Conservation (phyloP, 2,888 invertebrate species). For the Rhynchonema sp. region DNA sequence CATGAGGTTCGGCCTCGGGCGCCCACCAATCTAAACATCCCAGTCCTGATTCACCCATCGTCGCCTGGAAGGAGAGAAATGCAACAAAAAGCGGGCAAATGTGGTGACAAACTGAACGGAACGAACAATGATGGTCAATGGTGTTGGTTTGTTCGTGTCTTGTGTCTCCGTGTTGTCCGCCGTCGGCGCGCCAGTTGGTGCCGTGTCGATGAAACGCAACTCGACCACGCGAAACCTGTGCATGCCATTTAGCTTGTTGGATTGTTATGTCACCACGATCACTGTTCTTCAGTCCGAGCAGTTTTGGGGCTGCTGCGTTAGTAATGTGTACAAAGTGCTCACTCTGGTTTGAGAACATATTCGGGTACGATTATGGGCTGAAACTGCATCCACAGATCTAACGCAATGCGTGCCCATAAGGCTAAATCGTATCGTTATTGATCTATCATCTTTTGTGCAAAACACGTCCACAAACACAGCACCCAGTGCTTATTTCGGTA, state of each 20-base stretch:
- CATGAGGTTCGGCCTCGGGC: background rate
- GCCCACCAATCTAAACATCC: conserved; percentile 3
- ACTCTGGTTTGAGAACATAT: background rate
- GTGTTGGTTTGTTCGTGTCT: background rate
- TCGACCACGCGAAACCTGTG: conserved; percentile 8
- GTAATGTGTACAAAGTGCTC: too few relatives aligned
- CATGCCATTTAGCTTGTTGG: too few relatives aligned
- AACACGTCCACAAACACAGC: background rate
- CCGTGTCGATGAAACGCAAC: conserved; percentile 5
- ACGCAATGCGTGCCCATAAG: too few relatives aligned
- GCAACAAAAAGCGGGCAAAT: too few relatives aligned
- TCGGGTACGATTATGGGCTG: background rate
- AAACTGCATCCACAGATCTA: background rate
- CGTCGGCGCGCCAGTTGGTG: background rate
- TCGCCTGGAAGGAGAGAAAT: background rate
- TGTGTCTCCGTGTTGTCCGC: background rate
- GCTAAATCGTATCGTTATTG: too few relatives aligned
- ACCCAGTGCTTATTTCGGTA: too few relatives aligned
- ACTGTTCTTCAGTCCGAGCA: too few relatives aligned
- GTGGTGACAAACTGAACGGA: background rate
- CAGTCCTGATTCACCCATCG: conserved; percentile 2
- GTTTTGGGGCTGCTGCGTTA: too few relatives aligned
- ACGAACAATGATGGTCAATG: background rate
- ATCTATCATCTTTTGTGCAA: too few relatives aligned
- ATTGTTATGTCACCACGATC: too few relatives aligned